These are phyloP conservation scores for Capreolus pygargus DNA, from an alignment of 2,113 vertebrate species.

Conservation along the genomic window DNA sequence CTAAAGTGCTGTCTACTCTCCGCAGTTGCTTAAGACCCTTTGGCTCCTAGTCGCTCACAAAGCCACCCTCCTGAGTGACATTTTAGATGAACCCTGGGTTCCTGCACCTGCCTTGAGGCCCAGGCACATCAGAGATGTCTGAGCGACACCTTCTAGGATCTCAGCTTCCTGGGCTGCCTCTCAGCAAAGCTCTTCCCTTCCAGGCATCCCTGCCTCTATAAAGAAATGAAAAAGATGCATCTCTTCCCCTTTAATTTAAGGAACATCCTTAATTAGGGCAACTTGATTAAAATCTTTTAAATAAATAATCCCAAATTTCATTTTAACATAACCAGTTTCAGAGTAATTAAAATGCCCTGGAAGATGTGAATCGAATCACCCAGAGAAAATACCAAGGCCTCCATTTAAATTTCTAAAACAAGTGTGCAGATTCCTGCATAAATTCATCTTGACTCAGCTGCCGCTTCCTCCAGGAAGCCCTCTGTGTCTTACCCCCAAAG, in stretches of 20 bases:
- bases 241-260: background rate
- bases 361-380: background rate
- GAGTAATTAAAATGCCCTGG: background rate
- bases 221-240: background rate
- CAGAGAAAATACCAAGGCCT: background rate
- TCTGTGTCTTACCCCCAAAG: background rate
- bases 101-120: background rate
- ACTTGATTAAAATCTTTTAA: slow-evolving; percentile 18
- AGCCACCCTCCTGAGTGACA: background rate
- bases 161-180: too few species aligned
- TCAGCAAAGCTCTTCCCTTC: background rate
- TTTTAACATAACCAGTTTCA: background rate
- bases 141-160: fast-evolving
- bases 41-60: background rate
- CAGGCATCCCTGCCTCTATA: fast-evolving
- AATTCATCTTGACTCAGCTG: background rate
- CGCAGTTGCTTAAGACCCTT: background rate
- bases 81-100: background rate
- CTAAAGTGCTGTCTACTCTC: background rate
- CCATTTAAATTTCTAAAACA: background rate
- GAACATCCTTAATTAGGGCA: background rate
- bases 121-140: background rate
- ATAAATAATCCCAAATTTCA: slow-evolving; percentile 27
- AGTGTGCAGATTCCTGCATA: background rate
- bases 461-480: background rate